Evolutionary conservation across 2,888 invertebrate genomes (phyloP).

Genomic region (Eumacrocentrus americanus): DNA sequence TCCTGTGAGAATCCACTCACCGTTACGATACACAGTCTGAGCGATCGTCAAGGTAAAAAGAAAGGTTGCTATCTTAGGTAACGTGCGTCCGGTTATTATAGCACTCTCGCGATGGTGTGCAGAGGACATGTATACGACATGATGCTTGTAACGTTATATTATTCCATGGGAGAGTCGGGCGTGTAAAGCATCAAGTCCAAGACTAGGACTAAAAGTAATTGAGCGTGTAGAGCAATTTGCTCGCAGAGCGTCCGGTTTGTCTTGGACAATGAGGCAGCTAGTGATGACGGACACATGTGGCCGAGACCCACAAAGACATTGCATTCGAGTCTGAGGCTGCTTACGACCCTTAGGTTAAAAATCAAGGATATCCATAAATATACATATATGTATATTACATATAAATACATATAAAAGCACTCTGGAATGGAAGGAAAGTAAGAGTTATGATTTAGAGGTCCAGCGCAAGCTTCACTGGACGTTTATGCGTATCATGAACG

Average conservation of each 20-base stretch:
- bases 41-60: slow-evolving; percentile 38
- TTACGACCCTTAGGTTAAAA: too few relatives aligned
- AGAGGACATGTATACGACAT: slow-evolving; percentile 4
- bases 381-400: not conserved
- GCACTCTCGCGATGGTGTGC: not conserved
- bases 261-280: not conserved
- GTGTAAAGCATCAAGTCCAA: not conserved
- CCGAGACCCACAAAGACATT: not conserved
- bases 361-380: not conserved
- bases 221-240: slow-evolving; percentile 14
- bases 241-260: not conserved
- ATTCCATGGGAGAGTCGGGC: not conserved
- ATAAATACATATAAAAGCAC: not conserved
- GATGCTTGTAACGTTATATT: not conserved
- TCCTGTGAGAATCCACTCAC: slow-evolving; percentile 35
- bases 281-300: not conserved
- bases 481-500: slow-evolving; percentile 17
- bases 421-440: too few relatives aligned
- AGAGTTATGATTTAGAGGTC: slow-evolving; percentile 16
- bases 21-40: slow-evolving; percentile 28
- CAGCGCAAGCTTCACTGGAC: not conserved
- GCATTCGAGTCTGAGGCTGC: too few relatives aligned
- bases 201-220: slow-evolving; percentile 20
- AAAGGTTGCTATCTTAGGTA: slow-evolving; percentile 41
- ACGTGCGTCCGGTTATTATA: slow-evolving; percentile 31